These are phyloP conservation scores for Xerus rutilus DNA, from an alignment of 2,797 vertebrate species.

Conservation along the genomic window DNA sequence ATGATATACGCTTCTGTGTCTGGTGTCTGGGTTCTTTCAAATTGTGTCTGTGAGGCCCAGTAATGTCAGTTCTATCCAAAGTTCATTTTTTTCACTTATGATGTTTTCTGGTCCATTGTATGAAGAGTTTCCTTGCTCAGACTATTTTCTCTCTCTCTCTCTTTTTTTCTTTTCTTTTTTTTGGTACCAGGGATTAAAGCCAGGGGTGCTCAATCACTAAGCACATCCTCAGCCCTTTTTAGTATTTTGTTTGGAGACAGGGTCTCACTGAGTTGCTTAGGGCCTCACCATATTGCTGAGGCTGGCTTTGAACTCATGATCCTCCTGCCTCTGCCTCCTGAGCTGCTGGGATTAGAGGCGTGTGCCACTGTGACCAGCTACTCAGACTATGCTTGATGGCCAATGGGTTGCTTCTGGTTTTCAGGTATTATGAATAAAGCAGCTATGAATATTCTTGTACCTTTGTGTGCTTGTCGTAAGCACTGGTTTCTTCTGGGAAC, in stretches of 20 bases:
- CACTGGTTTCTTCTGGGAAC: not conserved
- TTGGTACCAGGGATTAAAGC: no score
- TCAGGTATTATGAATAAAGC: not conserved
- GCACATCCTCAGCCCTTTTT: no score
- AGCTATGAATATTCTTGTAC: not conserved
- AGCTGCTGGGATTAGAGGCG: no score
- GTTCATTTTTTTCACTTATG: not conserved
- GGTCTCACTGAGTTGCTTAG: no score
- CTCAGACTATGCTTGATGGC: not conserved
- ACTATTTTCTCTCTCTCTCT: not conserved
- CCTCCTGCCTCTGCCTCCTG: no score
- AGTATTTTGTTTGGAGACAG: no score
- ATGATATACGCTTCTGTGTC: not conserved
- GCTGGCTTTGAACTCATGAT: no score
- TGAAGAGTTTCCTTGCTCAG: not conserved
- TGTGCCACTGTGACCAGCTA: no score
- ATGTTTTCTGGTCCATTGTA: not conserved
- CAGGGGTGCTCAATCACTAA: no score
- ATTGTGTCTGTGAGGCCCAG: not conserved
- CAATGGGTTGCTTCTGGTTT: not conserved
- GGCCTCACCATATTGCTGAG: no score
- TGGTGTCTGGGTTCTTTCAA: not conserved
- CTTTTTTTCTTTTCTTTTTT: no score
- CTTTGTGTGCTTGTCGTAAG: not conserved
- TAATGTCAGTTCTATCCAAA: no score